These are phyloP conservation scores for Drosophila recens DNA, from an alignment of 2,888 invertebrate genomes.

Conservation along the genomic window DNA sequence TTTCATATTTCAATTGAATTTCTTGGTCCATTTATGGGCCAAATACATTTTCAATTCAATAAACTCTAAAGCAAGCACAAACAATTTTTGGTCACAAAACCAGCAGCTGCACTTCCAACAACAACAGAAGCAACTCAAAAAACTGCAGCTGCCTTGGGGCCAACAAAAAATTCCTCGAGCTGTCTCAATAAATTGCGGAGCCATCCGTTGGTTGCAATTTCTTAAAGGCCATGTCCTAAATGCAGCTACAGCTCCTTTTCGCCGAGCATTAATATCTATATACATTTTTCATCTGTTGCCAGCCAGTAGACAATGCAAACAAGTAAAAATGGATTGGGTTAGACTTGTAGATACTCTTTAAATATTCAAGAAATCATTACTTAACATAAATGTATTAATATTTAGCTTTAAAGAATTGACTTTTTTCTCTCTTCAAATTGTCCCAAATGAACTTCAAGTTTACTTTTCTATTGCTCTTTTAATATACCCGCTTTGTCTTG, in stretches of 20 bases:
- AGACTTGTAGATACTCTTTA: conserved; percentile 13
- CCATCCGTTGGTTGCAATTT: conserved; percentile 46
- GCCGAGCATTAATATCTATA: conserved; percentile 68
- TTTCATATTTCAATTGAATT: conserved; percentile 52
- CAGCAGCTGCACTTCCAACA: conserved; percentile 25
- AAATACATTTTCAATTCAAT: conserved; percentile 66
- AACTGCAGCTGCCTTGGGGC: conserved; percentile 14
- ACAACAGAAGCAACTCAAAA: conserved; percentile 23
- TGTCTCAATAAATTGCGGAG: conserved; percentile 58
- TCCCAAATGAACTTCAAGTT: neutral
- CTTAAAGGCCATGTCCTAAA: conserved; percentile 62
- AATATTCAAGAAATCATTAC: neutral
- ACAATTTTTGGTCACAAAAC: conserved; percentile 57
- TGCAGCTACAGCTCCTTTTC: conserved; percentile 50
- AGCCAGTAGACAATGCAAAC: conserved; percentile 61
- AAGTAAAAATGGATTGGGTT: conserved; percentile 8
- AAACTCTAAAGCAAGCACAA: conserved; percentile 45
- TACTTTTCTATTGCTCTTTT: neutral
- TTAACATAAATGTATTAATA: neutral
- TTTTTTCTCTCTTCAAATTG: neutral
- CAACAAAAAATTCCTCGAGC: conserved; percentile 31
- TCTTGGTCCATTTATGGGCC: conserved; percentile 50
- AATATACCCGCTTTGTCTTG: conserved; percentile 2
- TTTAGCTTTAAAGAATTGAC: neutral
- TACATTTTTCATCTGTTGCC: conserved; percentile 62